Conservation (phyloP, 2,888 invertebrate species). For the Ephialtes manifestator region DNA sequence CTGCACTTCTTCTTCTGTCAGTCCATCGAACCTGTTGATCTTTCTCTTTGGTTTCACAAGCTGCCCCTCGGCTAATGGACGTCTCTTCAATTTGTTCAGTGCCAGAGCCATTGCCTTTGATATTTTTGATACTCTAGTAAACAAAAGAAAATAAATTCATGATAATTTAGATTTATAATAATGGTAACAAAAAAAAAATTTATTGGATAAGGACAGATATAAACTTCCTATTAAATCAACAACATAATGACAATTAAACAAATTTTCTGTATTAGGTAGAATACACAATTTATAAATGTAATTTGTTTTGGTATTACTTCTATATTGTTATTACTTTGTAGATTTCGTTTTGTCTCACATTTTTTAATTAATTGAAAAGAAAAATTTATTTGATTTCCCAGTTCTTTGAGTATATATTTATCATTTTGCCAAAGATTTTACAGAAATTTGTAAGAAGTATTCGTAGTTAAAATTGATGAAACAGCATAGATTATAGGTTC, state of each 20-base stretch:
- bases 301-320: no score
- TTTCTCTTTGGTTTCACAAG: constrained; percentile 71
- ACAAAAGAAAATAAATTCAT: not conserved
- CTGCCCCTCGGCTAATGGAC: constrained; percentile 43
- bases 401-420: no score
- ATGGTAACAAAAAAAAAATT: not conserved
- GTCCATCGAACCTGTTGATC: constrained; percentile 81
- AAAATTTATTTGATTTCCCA: no score
- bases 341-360: no score
- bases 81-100: constrained; percentile 78
- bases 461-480: no score
- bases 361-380: no score
- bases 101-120: constrained; percentile 70
- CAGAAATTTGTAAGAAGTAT: no score
- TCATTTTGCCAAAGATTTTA: no score
- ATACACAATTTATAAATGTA: no score
- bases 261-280: no score
- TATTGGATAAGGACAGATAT: not conserved
- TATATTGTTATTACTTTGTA: no score
- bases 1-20: constrained; percentile 81
- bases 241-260: not conserved
- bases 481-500: no score
- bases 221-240: not conserved
- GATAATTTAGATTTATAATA: not conserved
- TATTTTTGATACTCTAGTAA: not conserved